Conservation (phyloP, 1,140 invertebrate genomes). For the Chrysopa pallens region DNA sequence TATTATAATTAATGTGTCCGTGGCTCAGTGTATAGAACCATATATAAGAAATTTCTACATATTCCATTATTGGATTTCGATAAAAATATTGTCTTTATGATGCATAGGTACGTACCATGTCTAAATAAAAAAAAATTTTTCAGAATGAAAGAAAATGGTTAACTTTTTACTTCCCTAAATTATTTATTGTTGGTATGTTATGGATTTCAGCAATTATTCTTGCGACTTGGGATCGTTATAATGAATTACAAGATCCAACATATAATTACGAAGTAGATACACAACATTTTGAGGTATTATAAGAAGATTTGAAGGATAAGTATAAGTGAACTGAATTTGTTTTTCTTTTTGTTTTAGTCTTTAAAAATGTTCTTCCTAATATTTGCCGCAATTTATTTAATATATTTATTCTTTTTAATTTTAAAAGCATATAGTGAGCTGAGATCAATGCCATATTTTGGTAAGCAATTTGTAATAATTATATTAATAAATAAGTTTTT, state of each 20-base stretch:
- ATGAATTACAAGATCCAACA: conserved; percentile 77
- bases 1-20: too few relatives aligned
- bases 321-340: conserved; percentile 1
- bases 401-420: conserved; percentile 70
- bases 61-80: too few relatives aligned
- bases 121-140: conserved; percentile 8
- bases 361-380: conserved; percentile 81
- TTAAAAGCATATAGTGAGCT: conserved; percentile 85
- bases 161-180: conserved; percentile 83
- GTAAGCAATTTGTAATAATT: too few relatives aligned
- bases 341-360: conserved; percentile 34
- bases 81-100: too few relatives aligned
- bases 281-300: conserved; percentile 68
- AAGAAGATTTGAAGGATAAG: neutral
- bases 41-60: too few relatives aligned
- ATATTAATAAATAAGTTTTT: too few relatives aligned
- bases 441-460: conserved; percentile 91
- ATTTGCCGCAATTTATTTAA: conserved; percentile 63
- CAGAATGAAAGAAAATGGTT: conserved; percentile 72
- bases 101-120: too few relatives aligned
- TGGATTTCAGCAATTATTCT: conserved; percentile 75
- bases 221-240: conserved; percentile 77
- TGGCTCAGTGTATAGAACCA: too few relatives aligned
- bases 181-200: conserved; percentile 68
- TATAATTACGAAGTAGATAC: conserved; percentile 83